Evolutionary conservation across 1,140 invertebrate species (phyloP).

Genomic region (Drosophila bipectinata): DNA sequence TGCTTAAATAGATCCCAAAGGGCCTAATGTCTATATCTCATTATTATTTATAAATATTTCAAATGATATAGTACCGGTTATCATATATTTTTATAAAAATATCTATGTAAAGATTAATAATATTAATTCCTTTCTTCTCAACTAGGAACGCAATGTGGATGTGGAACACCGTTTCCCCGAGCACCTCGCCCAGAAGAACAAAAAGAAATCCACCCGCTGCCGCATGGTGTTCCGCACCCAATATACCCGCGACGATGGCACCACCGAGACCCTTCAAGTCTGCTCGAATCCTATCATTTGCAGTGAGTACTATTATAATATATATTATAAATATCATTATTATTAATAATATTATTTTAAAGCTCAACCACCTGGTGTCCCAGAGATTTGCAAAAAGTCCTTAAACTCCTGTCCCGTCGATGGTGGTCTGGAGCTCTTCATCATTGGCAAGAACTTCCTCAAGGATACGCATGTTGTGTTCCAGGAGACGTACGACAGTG

Average conservation of each 20-base stretch:
- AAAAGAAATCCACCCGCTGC: slow-evolving; percentile 97
- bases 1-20: too few species aligned
- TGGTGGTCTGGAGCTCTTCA: slow-evolving; percentile 95
- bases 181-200: slow-evolving; percentile 89
- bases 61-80: not conserved
- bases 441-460: slow-evolving; percentile 98
- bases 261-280: slow-evolving; percentile 93
- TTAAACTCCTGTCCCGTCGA: slow-evolving; percentile 90
- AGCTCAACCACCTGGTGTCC: slow-evolving; percentile 98
- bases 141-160: slow-evolving; percentile 98
- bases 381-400: slow-evolving; percentile 97
- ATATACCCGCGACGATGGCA: slow-evolving; percentile 90
- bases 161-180: slow-evolving; percentile 96
- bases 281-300: slow-evolving; percentile 97
- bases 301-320: slow-evolving; percentile 90
- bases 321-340: slow-evolving; percentile 61
- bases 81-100: not conserved
- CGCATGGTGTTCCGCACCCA: slow-evolving; percentile 97
- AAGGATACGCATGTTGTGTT: slow-evolving; percentile 97
- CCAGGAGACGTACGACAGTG: slow-evolving; percentile 86
- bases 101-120: not conserved
- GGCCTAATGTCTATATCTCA: too few species aligned
- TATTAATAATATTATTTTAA: slow-evolving; percentile 46
- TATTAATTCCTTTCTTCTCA: slow-evolving; percentile 5
- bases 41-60: too few species aligned